Base-by-base conservation (phyloP, 2,888 invertebrate species). In the Sycophila texana region DNA sequence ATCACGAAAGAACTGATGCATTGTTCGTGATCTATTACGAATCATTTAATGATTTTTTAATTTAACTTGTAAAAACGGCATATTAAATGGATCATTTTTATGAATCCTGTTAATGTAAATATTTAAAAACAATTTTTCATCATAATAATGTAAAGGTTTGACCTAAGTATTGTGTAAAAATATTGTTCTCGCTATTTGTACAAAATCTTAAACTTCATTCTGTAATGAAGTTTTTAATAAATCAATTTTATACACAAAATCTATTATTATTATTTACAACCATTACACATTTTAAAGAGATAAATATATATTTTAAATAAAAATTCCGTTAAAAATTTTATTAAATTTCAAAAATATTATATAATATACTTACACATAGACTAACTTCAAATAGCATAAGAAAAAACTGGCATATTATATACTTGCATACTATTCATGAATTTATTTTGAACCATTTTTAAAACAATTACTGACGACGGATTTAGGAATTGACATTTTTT, bases 181-280 rank as follows among this genome's bases (percentile, higher is more conserved):
- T 84, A 81, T 82, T 78, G 81, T 84, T 82, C 82, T 84, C 82
- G 84, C 83, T 85, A 82, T 86, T 79, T 89, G 88, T 88, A 88
- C 87, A 88, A 87, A 88, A 82, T 81, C 81, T 82, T 83, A 80
- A 30, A 82, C 73, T 83, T 83, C 85, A 74, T 83, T 74, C 67
- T 74, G 49, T 74, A 63, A 66, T 14, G 76, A 86, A 83, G 84
- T 83, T 80, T 83, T 84, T 83, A 87, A 88, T 89, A 89, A 89
- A 89, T 87, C 87, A 89, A 88, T 88, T 89, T 89, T 89, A 84
- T 88, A 88, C 39, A 39, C 39, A 39, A 10, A 10, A 7, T 5
- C 10, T 39, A 39, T 10, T 39, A 7, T 10, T 10, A 39, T 39
- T 39, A 39, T 10, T 39, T 39, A 10, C 7, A 39, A 7, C 39